Evolutionary conservation across 2,888 invertebrate genomes (phyloP).

Genomic region (Seladonia tumulorum): DNA sequence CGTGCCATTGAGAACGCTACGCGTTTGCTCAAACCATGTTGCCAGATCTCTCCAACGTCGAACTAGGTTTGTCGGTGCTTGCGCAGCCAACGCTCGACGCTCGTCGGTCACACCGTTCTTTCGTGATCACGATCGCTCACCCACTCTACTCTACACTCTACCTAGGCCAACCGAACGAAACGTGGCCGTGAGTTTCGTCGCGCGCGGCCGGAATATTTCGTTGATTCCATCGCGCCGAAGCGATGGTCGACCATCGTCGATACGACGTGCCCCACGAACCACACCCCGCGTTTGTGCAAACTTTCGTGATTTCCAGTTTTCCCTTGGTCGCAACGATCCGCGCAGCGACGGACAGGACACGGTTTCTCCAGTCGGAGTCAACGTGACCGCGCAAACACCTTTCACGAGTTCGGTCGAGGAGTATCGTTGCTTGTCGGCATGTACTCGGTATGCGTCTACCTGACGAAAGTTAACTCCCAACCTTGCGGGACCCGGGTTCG

Average conservation of each 20-base stretch:
- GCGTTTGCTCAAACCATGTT: constrained; percentile 56
- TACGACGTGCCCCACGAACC: background rate
- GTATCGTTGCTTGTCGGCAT: background rate
- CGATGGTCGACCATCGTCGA: background rate
- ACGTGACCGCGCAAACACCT: constrained; percentile 58
- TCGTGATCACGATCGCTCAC: background rate
- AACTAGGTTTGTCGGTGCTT: constrained; percentile 39
- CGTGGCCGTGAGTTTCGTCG: background rate
- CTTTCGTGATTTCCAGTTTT: background rate
- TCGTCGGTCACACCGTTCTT: background rate
- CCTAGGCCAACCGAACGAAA: constrained; percentile 1
- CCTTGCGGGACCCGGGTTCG: background rate
- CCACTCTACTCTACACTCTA: background rate
- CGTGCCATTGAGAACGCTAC: constrained; percentile 3
- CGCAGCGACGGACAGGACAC: no score
- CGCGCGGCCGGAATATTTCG: background rate
- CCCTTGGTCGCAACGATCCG: background rate
- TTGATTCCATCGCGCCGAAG: constrained; percentile 4
- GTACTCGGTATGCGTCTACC: background rate
- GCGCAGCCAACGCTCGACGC: background rate
- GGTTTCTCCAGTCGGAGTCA: constrained; percentile 24
- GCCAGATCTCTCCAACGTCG: constrained; percentile 34
- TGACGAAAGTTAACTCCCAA: background rate
- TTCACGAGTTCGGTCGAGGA: constrained; percentile 29
- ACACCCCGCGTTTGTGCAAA: background rate